Percentiles rank a stretch among this genome's conserved stretches.
phyloP scores from a whole-genome alignment of 2,888 invertebrate species.

The Acrobasis suavella region DNA sequence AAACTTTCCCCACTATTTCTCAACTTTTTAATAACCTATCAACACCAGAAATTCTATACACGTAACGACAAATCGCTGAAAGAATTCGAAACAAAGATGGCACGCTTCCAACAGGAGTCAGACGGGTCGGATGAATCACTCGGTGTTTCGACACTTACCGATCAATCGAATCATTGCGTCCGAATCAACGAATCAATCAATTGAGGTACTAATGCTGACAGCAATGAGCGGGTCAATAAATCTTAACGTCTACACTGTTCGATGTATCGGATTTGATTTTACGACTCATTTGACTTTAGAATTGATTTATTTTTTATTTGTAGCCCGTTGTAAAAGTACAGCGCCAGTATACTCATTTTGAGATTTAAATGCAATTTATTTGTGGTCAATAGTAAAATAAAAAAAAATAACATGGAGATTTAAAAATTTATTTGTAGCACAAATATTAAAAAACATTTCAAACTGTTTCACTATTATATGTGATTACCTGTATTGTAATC shows the following conservation, averaged over 20 bases:
- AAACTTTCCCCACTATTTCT: slow-evolving; percentile 18
- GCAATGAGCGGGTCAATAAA: slow-evolving; percentile 20
- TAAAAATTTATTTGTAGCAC: no score
- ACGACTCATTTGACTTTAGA: slow-evolving; percentile 3
- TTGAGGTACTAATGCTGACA: slow-evolving; percentile 21
- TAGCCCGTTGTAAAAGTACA: no score
- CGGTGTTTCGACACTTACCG: slow-evolving; percentile 21
- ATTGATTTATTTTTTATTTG: neutral
- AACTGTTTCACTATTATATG: no score
- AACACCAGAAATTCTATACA: slow-evolving; percentile 23
- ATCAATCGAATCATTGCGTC: slow-evolving; percentile 19
- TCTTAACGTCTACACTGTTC: slow-evolving; percentile 16
- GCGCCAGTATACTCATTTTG: no score
- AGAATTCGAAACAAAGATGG: slow-evolving; percentile 33
- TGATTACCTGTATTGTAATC: no score
- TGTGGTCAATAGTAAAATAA: no score
- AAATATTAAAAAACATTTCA: no score
- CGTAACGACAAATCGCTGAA: slow-evolving; percentile 26
- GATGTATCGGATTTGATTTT: slow-evolving; percentile 20
- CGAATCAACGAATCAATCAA: slow-evolving; percentile 22
- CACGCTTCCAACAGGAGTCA: slow-evolving; percentile 30
- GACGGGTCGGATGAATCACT: slow-evolving; percentile 18
- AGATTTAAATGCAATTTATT: no score
- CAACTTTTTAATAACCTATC: slow-evolving; percentile 22
- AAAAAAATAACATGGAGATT: no score